Evolutionary conservation across 2,888 invertebrate genomes (phyloP).

Genomic region (Iselma pallidipennis): DNA sequence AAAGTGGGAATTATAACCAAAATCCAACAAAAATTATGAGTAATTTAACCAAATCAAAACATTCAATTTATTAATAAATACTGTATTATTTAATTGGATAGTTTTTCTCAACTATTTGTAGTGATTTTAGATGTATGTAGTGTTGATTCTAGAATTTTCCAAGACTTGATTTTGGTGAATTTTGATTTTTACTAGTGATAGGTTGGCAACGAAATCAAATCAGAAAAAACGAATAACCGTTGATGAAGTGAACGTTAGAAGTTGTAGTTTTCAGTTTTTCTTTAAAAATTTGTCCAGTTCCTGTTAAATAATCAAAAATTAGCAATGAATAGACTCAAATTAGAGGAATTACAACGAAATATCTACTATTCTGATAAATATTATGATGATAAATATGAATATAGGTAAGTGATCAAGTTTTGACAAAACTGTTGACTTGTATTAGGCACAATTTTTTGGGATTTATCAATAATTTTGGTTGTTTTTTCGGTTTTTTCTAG

Average conservation of each 20-base stretch:
- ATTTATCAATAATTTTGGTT: too few relatives aligned
- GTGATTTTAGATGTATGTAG: too few relatives aligned
- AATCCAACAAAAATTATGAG: neutral
- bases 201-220: slow-evolving; percentile 21
- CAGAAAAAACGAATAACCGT: slow-evolving; percentile 16
- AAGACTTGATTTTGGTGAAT: neutral
- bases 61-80: too few relatives aligned
- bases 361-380: slow-evolving; percentile 95
- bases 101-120: too few relatives aligned
- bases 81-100: too few relatives aligned
- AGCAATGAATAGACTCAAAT: slow-evolving; percentile 38
- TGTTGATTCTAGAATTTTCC: neutral
- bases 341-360: slow-evolving; percentile 61
- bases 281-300: neutral
- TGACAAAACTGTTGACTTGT: slow-evolving; percentile 1
- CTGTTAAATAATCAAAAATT: slow-evolving; percentile 5
- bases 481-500: too few relatives aligned
- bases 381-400: slow-evolving; percentile 87
- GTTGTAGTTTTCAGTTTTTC: neutral
- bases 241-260: slow-evolving; percentile 12
- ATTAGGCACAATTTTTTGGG: too few relatives aligned
- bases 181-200: neutral
- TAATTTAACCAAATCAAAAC: too few relatives aligned
- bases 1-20: neutral
- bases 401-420: slow-evolving; percentile 68